These are phyloP conservation scores for Geodia barretti DNA, from an alignment of 37 sponge, comb jelly and placozoan species.

Conservation along the genomic window DNA sequence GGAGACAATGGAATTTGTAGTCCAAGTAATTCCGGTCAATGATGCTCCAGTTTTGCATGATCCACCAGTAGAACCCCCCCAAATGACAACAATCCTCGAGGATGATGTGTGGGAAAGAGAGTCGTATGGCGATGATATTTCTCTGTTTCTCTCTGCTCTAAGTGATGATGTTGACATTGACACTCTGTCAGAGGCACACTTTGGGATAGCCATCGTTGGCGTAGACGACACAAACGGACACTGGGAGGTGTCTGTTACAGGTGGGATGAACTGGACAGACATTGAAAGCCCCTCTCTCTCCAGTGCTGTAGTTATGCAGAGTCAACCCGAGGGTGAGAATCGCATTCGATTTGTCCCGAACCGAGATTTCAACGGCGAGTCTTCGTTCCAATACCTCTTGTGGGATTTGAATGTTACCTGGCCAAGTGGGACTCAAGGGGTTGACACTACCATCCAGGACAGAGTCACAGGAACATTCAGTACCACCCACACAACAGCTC, in stretches of 20 bases:
- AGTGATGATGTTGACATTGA: slow-evolving; percentile 61
- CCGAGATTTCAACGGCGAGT: slow-evolving; percentile 68
- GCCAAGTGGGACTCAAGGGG: slow-evolving; percentile 52
- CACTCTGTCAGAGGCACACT: slow-evolving; percentile 12
- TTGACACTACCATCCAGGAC: slow-evolving; percentile 60
- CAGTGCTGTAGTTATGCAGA: slow-evolving; percentile 67
- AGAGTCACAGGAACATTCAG: slow-evolving; percentile 78
- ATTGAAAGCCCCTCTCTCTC: slow-evolving; percentile 23
- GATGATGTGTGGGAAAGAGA: slow-evolving; percentile 72
- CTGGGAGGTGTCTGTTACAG: slow-evolving; percentile 76
- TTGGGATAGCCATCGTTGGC: slow-evolving; percentile 81
- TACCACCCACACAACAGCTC: slow-evolving; percentile 52
- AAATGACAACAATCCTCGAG: slow-evolving; percentile 77
- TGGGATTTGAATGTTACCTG: slow-evolving; percentile 81
- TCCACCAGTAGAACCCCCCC: slow-evolving; percentile 16
- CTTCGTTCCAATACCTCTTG: slow-evolving; percentile 65
- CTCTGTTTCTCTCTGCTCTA: slow-evolving; percentile 54
- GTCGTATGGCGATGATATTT: slow-evolving; percentile 65
- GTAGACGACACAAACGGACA: slow-evolving; percentile 61
- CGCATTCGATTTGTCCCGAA: slow-evolving; percentile 78
- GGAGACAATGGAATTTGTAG: slow-evolving; percentile 48
- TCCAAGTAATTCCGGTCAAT: slow-evolving; percentile 79
- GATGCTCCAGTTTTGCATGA: slow-evolving; percentile 90
- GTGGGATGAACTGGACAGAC: slow-evolving; percentile 71
- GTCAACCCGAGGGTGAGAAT: slow-evolving; percentile 33